Evolutionary conservation across 2,888 invertebrate genomes (phyloP).

Genomic region (Idaea straminata): DNA sequence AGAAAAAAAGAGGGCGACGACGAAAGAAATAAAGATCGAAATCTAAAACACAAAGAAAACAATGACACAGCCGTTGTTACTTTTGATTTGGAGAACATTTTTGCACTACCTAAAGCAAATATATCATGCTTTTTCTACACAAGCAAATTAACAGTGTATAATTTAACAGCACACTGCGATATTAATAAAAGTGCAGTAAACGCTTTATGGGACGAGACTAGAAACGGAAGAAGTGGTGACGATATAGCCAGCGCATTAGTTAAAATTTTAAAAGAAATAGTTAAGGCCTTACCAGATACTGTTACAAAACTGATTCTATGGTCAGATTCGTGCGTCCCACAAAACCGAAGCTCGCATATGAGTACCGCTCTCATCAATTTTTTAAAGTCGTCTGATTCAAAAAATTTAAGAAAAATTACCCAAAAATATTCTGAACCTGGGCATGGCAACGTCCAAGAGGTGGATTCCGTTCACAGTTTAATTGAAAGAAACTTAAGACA

Average conservation of each 20-base stretch:
- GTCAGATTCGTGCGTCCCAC: constrained; percentile 20
- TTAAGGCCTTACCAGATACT: constrained; percentile 3
- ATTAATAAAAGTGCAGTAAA: constrained; percentile 16
- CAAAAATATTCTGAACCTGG: constrained; percentile 29
- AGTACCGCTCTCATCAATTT: constrained; percentile 24
- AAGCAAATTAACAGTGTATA: constrained; percentile 21
- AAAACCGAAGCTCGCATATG: constrained; percentile 22
- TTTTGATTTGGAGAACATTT: constrained; percentile 20
- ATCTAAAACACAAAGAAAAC: constrained; percentile 12
- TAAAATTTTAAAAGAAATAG: constrained; percentile 5
- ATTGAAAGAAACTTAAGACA: constrained; percentile 25
- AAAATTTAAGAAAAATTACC: constrained; percentile 19
- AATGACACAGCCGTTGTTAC: constrained; percentile 17
- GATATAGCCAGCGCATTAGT: constrained; percentile 18
- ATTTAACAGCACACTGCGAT: constrained; percentile 20
- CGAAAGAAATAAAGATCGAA: constrained; percentile 15
- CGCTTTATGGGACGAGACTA: constrained; percentile 19
- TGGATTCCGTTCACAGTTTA: constrained; percentile 27
- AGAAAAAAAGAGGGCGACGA: constrained; percentile 10
- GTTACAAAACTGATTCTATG: constrained; percentile 19
- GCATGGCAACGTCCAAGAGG: constrained; percentile 32
- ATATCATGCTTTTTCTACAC: constrained; percentile 19
- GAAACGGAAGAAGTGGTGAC: constrained; percentile 18
- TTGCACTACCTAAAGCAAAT: constrained; percentile 16
- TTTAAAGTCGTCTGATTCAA: constrained; percentile 17